Conservation (phyloP, 2,113 vertebrate species). For the Syngnathoides biaculeatus region DNA sequence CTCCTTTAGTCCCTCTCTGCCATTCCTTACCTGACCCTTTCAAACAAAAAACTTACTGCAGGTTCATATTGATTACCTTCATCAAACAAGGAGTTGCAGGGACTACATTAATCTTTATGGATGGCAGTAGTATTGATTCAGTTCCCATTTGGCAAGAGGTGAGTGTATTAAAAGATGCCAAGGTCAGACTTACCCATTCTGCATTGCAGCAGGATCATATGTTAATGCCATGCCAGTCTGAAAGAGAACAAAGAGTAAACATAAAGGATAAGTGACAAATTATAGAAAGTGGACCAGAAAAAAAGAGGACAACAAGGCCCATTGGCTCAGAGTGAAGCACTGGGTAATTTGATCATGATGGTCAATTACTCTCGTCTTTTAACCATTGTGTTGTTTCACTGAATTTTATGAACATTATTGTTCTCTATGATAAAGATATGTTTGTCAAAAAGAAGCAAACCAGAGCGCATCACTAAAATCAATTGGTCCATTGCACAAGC, state of each 20-base stretch:
- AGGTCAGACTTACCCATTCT: constrained; percentile 85
- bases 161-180: constrained; percentile 50
- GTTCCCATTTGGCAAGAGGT: constrained; percentile 38
- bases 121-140: constrained; percentile 55
- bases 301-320: not conserved
- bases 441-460: not conserved
- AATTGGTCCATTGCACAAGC: not conserved
- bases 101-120: constrained; percentile 62
- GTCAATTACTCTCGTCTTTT: constrained; percentile 3
- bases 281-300: not conserved
- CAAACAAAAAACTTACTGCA: constrained; percentile 29
- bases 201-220: constrained; percentile 93
- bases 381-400: not conserved
- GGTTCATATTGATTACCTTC: constrained; percentile 47
- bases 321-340: not conserved
- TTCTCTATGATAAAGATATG: not conserved
- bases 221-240: constrained; percentile 96
- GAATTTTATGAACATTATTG: not conserved
- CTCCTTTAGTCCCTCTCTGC: constrained; percentile 9
- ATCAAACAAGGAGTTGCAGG: constrained; percentile 60
- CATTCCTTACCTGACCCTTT: constrained; percentile 25
- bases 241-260: constrained; percentile 52
- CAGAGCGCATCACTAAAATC: not conserved
- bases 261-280: constrained; percentile 21
- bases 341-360: not conserved